Base-by-base conservation (phyloP, 2,888 invertebrate species). In the Bimastos eiseni region DNA sequence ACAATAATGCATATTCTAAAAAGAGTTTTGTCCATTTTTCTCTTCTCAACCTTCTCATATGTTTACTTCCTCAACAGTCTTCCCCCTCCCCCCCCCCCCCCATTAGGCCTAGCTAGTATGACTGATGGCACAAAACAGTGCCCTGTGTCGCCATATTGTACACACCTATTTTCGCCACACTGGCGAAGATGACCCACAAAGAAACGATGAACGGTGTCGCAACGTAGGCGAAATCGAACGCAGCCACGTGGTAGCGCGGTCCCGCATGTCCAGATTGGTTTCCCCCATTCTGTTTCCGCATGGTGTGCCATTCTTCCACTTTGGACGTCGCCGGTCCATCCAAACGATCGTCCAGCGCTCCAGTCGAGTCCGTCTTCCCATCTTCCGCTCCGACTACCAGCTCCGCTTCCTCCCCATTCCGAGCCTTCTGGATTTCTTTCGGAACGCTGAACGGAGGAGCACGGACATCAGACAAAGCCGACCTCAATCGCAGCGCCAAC, bases 121-220 rank as follows among this genome's bases (percentile, higher is more conserved):
- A 70, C 70, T 70, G 70, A 70, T 70, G n/a, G 70, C 17, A 70
- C 1, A 70, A 70, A 70, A 70, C 70, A n/a, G 70, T 70, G 30
- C 70, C 11, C 70, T 70, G 70, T 8, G 8, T n/a, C n/a, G n/a
- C 70, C 70, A 70, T 70, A n/a, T 70, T 70, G n/a, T 86, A 37
- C 86, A 34, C 95, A 98, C 99, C 98, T 94, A 99, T 98, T 96
- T 99, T 99, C 30, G 98, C 98, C 93, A 99, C 96, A 95, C 98
- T 98, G 89, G 98, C 98, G 94, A 98, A 97, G 94, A 99, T 97
- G 94, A 98, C 98, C 98, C 98, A 98, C 93, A 98, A 95, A 90
- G 98, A 98, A 93, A 98, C 98, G 93, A 98, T 97, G 90, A 91
- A 98, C 0, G 98, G 98, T 8, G 97, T 97, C 95, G 98, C 93